Base-by-base conservation (phyloP, 1,140 invertebrate species). In the Tetragonula clypearis region DNA sequence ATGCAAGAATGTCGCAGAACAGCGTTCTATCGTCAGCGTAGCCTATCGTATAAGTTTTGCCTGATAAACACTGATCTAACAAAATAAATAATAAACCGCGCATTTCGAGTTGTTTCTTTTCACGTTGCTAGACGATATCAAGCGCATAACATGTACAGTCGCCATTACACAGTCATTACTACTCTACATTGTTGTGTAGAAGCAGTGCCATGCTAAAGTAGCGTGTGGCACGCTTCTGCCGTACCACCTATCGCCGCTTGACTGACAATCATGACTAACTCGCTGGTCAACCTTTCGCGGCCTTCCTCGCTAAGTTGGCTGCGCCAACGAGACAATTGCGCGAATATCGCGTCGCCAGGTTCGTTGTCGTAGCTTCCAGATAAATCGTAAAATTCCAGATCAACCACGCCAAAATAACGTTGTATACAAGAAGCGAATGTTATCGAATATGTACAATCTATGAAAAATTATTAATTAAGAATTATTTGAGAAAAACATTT, bases 111-210 rank as follows among this genome's bases (percentile, higher is more conserved):
- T 87, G 85, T 85, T 90, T 78, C 69, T 91, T 90, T 88, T 26
- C 84, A 80, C 86, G 72, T 83, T 77, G 76, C 85, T 89, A 87
- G 87, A 91, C 86, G 68, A 90, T 90, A 88, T 92, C 89, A 91
- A 89, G 73, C 85, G 81, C 88, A 89, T 69, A 80, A 89, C 88
- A 86, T 79, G 85, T 89, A 90, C 69, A 30, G 62, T 74, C 87
- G 88, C 86, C 86, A 93, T 92, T 93, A 91, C 90, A 90, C 90
- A 91, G 86, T 84, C 87, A 91, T 93, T 91, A 92, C 84, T 77
- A 86, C 91, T 88, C 92, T 89, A 90, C 89, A 90, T 84, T 83
- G 87, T 89, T 89, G 87, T 85, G 77, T 62, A 86, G 66, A 80
- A 88, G 78, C 75, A n/a, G 73, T 75, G 35, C 23, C 62, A 26